These are phyloP conservation scores for Oenanthe oenanthe DNA, from an alignment of 2,113 vertebrate genomes.

Conservation along the genomic window DNA sequence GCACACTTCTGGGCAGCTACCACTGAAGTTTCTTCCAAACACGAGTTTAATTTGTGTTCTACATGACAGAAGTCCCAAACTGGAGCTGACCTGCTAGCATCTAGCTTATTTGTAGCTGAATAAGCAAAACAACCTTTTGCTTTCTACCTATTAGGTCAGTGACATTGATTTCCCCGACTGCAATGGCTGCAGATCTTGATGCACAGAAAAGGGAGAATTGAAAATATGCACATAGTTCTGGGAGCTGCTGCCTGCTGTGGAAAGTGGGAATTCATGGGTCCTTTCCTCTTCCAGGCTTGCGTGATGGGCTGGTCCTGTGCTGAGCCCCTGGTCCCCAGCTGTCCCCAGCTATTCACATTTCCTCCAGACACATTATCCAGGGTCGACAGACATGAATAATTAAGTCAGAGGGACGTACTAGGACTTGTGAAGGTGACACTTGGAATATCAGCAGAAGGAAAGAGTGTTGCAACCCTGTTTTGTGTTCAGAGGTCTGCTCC, in stretches of 20 bases:
- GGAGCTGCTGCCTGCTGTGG: neutral
- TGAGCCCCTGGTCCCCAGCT: neutral
- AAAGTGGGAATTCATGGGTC: neutral
- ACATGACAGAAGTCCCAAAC: conserved; percentile 35
- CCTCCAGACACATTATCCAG: conserved; percentile 1
- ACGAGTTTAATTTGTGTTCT: conserved; percentile 43
- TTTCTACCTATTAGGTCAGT: conserved; percentile 58
- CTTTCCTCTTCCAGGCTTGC: neutral
- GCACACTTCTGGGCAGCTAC: conserved; percentile 34
- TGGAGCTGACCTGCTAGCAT: neutral
- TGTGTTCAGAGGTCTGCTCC: neutral
- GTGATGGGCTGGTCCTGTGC: neutral
- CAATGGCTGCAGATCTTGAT: conserved; percentile 8
- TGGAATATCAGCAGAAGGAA: neutral
- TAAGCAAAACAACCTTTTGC: conserved; percentile 64
- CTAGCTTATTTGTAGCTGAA: conserved; percentile 22
- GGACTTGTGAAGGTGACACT: conserved; percentile 31
- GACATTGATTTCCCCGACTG: conserved; percentile 54
- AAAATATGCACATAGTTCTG: neutral
- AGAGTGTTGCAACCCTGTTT: neutral
- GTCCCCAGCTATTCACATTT: conserved; percentile 1
- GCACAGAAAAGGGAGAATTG: neutral
- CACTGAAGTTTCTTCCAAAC: conserved; percentile 42
- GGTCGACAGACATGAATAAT: conserved; percentile 8
- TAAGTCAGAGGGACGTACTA: neutral